Percentiles rank a stretch among this genome's conserved stretches.
These are phyloP conservation scores for Liasis olivaceus DNA, from an alignment of 2,797 vertebrate species.

Conservation along the genomic window DNA sequence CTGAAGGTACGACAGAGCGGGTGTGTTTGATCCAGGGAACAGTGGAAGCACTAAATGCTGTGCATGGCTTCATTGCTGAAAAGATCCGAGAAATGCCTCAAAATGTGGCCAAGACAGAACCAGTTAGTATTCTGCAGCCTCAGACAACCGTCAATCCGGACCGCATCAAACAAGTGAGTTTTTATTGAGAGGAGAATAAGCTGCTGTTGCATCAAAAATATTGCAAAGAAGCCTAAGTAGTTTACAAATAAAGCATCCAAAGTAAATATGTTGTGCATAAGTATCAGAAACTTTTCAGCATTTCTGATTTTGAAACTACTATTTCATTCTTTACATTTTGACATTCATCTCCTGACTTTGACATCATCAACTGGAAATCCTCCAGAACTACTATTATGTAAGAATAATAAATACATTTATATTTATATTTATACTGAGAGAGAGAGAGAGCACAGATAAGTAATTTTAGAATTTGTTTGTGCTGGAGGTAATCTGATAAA, in stretches of 20 bases:
- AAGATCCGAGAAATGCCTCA: constrained; percentile 99
- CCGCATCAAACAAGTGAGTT: constrained; percentile 98
- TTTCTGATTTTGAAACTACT: not conserved
- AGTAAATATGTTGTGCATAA: constrained; percentile 32
- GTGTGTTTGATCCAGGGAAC: constrained; percentile 99
- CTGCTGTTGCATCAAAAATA: constrained; percentile 56
- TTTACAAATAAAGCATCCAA: constrained; percentile 49
- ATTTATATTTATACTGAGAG: not conserved
- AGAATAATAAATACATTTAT: not conserved
- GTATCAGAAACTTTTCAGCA: constrained; percentile 28
- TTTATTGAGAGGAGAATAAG: constrained; percentile 70
- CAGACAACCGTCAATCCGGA: constrained; percentile 99
- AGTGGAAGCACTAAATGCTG: constrained; percentile 96
- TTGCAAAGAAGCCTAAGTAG: constrained; percentile 54
- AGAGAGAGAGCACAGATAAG: not conserved
- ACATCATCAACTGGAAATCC: not conserved
- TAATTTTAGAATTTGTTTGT: not conserved
- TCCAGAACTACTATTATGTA: not conserved
- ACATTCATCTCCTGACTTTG: not conserved
- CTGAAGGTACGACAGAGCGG: constrained; percentile 93
- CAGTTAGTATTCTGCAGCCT: constrained; percentile 98
- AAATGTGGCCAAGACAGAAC: constrained; percentile 97
- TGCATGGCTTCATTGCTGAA: constrained; percentile 98
- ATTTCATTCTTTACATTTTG: not conserved
- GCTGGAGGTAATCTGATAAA: not conserved